Evolutionary conservation across 2,113 vertebrate species (phyloP).

Genomic region (Cebidichthys violaceus): DNA sequence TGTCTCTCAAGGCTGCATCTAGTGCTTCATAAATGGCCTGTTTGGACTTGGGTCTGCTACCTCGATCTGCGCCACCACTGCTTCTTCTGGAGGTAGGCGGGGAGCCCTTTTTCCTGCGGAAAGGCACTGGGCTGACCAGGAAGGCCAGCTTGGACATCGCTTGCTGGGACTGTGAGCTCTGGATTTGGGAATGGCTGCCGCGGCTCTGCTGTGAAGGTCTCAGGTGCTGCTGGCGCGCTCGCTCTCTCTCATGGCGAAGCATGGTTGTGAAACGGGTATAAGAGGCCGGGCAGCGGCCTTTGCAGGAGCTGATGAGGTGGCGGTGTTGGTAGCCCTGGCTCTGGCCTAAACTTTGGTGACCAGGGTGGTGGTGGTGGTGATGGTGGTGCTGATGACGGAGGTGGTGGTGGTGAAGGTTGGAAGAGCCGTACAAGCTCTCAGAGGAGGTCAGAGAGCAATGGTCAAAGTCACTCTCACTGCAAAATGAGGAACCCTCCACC

Average conservation of each 20-base stretch:
- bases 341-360: constrained; percentile 85
- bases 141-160: constrained; percentile 97
- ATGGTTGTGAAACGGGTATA: constrained; percentile 98
- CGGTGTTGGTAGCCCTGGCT: constrained; percentile 90
- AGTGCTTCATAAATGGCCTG: constrained; percentile 93
- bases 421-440: constrained; percentile 92
- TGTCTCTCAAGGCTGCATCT: constrained; percentile 95
- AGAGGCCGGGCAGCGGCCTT: constrained; percentile 95
- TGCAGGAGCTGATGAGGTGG: constrained; percentile 95
- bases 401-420: constrained; percentile 87
- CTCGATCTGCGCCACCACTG: constrained; percentile 71
- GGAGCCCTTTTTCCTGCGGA: constrained; percentile 94
- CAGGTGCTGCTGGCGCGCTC: constrained; percentile 87
- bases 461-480: constrained; percentile 97
- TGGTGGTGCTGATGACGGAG: constrained; percentile 86
- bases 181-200: constrained; percentile 78
- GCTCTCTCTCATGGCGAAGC: constrained; percentile 94
- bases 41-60: constrained; percentile 86
- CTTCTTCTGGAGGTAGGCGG: constrained; percentile 86
- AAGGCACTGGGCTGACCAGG: constrained; percentile 99
- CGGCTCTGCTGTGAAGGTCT: constrained; percentile 81
- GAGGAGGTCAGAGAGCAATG: constrained; percentile 95
- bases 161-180: constrained; percentile 87
- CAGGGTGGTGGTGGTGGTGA: constrained; percentile 85
- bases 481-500: constrained; percentile 96